Evolutionary conservation across 2,113 vertebrate species (phyloP).

Genomic region (Azemiops feae): DNA sequence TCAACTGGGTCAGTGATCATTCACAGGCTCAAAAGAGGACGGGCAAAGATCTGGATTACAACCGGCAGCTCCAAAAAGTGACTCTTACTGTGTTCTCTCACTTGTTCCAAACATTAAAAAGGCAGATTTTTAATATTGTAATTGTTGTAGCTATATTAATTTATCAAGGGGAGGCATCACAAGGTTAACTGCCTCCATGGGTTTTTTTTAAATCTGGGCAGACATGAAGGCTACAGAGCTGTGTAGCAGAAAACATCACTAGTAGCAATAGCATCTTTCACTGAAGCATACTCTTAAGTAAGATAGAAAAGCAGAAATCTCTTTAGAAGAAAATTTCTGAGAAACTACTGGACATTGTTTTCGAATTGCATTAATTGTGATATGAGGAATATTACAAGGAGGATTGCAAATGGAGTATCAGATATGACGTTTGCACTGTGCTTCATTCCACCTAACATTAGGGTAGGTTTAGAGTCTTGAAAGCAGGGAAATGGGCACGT

Average conservation of each 20-base stretch:
- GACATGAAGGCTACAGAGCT: not conserved
- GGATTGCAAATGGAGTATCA: not conserved
- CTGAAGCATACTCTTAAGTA: not conserved
- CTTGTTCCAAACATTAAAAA: not conserved
- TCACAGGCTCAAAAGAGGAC: not conserved
- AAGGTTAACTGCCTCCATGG: not conserved
- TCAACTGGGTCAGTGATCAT: not conserved
- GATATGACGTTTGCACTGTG: not conserved
- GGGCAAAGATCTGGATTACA: not conserved
- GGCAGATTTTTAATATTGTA: not conserved
- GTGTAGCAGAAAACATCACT: not conserved
- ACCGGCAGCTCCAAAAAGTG: not conserved
- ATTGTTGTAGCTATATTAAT: not conserved
- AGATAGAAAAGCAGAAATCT: not conserved
- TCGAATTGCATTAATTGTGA: not conserved
- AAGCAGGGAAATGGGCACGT: not conserved
- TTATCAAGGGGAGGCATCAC: not conserved
- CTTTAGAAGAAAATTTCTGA: not conserved
- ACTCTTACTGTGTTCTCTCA: not conserved
- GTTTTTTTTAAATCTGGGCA: not conserved
- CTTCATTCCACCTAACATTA: not conserved
- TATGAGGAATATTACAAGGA: not conserved
- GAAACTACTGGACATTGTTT: not conserved
- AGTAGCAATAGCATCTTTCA: not conserved
- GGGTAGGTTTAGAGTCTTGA: not conserved